Evolutionary conservation across 1,140 invertebrate species (phyloP).

Genomic region (Lepidurus couesii): DNA sequence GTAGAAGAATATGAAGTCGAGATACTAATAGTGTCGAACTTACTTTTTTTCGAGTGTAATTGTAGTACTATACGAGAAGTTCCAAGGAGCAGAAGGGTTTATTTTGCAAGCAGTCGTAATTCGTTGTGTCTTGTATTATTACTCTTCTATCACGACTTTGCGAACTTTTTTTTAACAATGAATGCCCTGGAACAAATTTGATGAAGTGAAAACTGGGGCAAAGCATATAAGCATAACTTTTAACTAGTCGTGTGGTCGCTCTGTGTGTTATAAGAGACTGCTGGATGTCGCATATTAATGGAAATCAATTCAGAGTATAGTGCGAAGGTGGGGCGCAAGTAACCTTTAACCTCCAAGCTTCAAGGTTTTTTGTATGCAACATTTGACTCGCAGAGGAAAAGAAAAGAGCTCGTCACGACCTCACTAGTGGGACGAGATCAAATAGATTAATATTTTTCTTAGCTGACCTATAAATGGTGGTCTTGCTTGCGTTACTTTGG

Average conservation of each 20-base stretch:
- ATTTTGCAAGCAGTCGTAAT: background rate
- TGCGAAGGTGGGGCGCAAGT: slow-evolving; percentile 13
- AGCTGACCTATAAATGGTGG: background rate
- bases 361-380: background rate
- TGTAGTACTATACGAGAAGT: background rate
- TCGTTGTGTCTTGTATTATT: too few relatives aligned
- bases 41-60: background rate
- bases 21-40: background rate
- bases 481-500: background rate
- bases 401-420: slow-evolving; percentile 9
- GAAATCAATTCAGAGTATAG: slow-evolving; percentile 14
- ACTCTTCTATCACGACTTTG: background rate
- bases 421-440: background rate
- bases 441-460: background rate
- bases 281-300: slow-evolving; percentile 22
- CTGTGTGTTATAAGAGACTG: background rate
- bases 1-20: background rate
- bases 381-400: background rate
- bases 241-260: background rate
- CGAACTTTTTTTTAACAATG: background rate
- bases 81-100: background rate
- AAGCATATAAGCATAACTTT: background rate
- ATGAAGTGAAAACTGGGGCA: slow-evolving; percentile 7
- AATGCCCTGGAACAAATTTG: background rate
- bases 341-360: slow-evolving; percentile 2